Percentiles rank a stretch among this genome's conserved stretches.
Conservation (phyloP, 1,140 invertebrate genomes). For the Tetramorium simillimum region DNA sequence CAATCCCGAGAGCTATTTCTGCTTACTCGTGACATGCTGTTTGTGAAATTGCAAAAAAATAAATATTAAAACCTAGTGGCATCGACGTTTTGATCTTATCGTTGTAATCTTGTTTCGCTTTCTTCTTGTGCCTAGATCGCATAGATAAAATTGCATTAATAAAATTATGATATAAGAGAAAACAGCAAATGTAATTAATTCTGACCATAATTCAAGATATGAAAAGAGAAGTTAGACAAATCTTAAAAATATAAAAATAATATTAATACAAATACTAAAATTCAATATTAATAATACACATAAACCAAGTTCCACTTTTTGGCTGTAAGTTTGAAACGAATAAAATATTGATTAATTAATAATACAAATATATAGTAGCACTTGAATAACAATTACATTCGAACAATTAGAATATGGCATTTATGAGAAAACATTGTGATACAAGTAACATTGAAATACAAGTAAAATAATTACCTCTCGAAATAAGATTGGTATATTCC, state of each 20-base stretch:
- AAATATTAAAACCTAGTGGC: conserved; percentile 24
- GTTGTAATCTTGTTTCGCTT: background rate
- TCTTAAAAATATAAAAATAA: background rate
- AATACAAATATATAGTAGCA: background rate
- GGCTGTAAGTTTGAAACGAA: too few relatives aligned
- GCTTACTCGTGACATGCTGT: conserved; percentile 33
- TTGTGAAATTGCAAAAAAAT: conserved; percentile 38
- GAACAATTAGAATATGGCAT: background rate
- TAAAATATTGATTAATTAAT: background rate
- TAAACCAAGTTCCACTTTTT: too few relatives aligned
- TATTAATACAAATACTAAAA: background rate
- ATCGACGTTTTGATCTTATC: background rate
- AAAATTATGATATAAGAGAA: background rate
- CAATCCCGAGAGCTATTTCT: conserved; percentile 14
- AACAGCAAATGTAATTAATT: background rate
- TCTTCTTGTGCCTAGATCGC: background rate
- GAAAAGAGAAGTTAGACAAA: background rate
- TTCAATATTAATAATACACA: too few relatives aligned
- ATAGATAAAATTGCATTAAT: background rate
- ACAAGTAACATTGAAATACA: background rate
- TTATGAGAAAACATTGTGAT: background rate
- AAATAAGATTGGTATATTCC: conserved; percentile 1
- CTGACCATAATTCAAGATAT: background rate
- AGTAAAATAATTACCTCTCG: background rate
- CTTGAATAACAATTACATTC: background rate